A percentile compares a stretch with the other conserved stretches of the same genome.
These are phyloP conservation scores for Drosophila borealis DNA, from an alignment of 2,888 invertebrate species.

Conservation along the genomic window DNA sequence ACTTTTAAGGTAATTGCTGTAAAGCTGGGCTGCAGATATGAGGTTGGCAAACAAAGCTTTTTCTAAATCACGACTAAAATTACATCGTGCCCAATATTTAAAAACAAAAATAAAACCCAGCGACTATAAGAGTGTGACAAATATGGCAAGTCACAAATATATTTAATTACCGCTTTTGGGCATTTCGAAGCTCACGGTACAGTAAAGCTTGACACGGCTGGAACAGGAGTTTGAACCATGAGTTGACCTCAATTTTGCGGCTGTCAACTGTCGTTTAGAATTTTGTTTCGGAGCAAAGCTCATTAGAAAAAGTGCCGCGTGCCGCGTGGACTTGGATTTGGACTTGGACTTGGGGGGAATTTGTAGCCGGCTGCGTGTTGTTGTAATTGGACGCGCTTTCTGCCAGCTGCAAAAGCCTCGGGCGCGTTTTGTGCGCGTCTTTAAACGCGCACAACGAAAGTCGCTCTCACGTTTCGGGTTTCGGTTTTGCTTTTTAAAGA, in stretches of 20 bases:
- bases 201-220: slow-evolving; percentile 1
- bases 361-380: slow-evolving; percentile 24
- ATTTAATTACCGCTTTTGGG: slow-evolving; percentile 29
- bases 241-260: slow-evolving; percentile 56
- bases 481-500: slow-evolving; percentile 59
- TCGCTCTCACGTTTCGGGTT: slow-evolving; percentile 63
- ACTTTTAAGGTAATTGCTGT: not conserved
- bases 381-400: slow-evolving; percentile 66
- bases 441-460: slow-evolving; percentile 58
- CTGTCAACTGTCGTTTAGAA: slow-evolving; percentile 61
- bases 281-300: slow-evolving; percentile 43
- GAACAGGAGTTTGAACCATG: slow-evolving; percentile 27
- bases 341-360: not conserved
- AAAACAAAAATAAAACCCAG: slow-evolving; percentile 1
- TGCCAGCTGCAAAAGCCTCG: slow-evolving; percentile 40
- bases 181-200: slow-evolving; percentile 18
- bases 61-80: slow-evolving; percentile 29
- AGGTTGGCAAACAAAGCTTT: slow-evolving; percentile 2
- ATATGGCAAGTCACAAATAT: slow-evolving; percentile 32
- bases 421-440: slow-evolving; percentile 42
- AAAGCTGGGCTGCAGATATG: slow-evolving; percentile 6
- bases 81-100: not conserved
- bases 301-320: slow-evolving; percentile 65
- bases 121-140: slow-evolving; percentile 34
- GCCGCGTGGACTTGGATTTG: slow-evolving; percentile 25